phyloP scores from a whole-genome alignment of 2,113 vertebrate species.

The Myotis lucifugus region DNA sequence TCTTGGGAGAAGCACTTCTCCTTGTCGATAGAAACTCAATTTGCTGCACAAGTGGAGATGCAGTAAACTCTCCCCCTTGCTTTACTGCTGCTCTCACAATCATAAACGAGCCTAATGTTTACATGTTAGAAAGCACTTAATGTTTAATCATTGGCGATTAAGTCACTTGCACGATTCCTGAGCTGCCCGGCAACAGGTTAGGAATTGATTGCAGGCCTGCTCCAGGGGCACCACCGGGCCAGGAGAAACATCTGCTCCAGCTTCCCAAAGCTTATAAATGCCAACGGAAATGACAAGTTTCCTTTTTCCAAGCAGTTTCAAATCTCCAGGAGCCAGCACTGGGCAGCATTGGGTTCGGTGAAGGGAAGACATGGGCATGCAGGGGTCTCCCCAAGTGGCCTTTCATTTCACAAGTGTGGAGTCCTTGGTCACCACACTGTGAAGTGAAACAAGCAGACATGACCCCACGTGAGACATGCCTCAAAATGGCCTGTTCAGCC shows the following conservation, averaged over 20 bases:
- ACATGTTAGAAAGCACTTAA: constrained; percentile 57
- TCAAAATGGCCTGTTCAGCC: background rate
- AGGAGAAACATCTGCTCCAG: background rate
- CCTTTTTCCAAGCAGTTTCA: background rate
- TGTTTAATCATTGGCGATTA: constrained; percentile 56
- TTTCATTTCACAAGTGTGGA: background rate
- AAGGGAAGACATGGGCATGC: rapidly evolving
- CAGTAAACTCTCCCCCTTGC: constrained; percentile 37
- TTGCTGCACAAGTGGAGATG: constrained; percentile 50
- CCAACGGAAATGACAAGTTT: background rate
- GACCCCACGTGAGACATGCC: background rate
- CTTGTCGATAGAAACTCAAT: constrained; percentile 74
- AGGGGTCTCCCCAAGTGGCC: background rate
- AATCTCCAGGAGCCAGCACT: rapidly evolving
- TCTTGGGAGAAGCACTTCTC: background rate
- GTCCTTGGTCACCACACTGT: rapidly evolving
- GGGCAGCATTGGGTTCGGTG: rapidly evolving
- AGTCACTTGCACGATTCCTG: background rate
- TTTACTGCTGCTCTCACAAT: background rate
- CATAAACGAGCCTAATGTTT: constrained; percentile 6
- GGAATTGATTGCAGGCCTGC: background rate
- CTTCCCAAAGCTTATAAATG: background rate
- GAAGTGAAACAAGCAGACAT: rapidly evolving
- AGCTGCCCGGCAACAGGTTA: constrained; percentile 53
- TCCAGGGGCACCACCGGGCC: background rate